A percentile compares a stretch with the other conserved stretches of the same genome.
Conservation (phyloP, 2,113 vertebrate genomes). For the Herpailurus yagouaroundi region DNA sequence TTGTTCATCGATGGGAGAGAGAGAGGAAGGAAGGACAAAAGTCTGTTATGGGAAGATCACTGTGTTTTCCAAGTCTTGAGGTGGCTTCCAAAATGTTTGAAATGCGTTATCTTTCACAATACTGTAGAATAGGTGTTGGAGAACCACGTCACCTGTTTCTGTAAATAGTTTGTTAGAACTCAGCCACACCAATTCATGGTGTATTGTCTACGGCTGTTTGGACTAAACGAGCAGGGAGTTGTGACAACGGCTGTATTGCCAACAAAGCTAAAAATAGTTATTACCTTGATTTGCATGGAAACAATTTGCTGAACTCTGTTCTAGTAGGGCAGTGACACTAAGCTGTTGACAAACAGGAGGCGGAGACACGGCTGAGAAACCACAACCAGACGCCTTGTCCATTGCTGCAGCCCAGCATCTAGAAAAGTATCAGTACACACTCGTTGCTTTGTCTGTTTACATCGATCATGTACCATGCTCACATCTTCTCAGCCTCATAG, state of each 20-base stretch:
- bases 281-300: neutral
- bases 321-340: neutral
- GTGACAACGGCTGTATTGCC: neutral
- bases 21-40: too few species aligned
- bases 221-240: neutral
- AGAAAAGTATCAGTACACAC: neutral
- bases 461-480: neutral
- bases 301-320: neutral
- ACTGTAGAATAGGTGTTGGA: neutral
- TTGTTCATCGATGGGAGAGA: too few species aligned
- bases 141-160: neutral
- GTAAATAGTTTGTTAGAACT: neutral
- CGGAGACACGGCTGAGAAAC: neutral
- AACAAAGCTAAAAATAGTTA: neutral
- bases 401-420: neutral
- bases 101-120: too few species aligned
- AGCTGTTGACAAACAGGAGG: neutral
- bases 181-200: neutral
- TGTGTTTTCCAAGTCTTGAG: too few species aligned
- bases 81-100: too few species aligned
- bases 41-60: too few species aligned
- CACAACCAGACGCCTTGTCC: neutral
- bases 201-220: neutral
- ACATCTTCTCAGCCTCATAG: neutral
- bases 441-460: neutral